phyloP scores from a whole-genome alignment of 2,888 invertebrate species.

The Morpho helenor region DNA sequence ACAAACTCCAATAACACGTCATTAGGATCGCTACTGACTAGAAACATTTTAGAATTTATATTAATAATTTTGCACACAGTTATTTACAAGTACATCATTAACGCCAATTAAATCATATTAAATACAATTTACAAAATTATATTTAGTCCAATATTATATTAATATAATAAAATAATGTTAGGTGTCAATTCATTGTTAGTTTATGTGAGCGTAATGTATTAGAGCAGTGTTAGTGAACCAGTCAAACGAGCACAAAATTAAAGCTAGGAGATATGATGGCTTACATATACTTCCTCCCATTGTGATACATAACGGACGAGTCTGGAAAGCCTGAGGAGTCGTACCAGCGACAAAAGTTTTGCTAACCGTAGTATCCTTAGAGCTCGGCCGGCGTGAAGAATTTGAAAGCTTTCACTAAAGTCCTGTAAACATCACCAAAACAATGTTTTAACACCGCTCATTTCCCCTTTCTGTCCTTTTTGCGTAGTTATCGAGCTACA shows the following conservation, averaged over 20 bases:
- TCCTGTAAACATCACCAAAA: conserved; percentile 86
- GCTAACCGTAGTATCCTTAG: conserved; percentile 97
- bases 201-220: conserved; percentile 72
- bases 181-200: conserved; percentile 64
- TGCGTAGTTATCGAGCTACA: conserved; percentile 25
- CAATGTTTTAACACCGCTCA: conserved; percentile 16
- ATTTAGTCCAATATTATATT: conserved; percentile 50
- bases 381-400: conserved; percentile 97
- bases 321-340: conserved; percentile 95
- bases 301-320: conserved; percentile 99
- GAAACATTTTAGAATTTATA: conserved; percentile 34
- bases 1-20: conserved; percentile 58
- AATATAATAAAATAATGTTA: conserved; percentile 44
- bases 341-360: conserved; percentile 96
- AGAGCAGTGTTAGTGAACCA: conserved; percentile 68
- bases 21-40: conserved; percentile 35
- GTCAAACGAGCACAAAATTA: conserved; percentile 37
- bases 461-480: background rate
- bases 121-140: conserved; percentile 32
- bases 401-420: conserved; percentile 98
- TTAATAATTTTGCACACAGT: conserved; percentile 22
- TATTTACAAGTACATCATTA: conserved; percentile 24
- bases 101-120: conserved; percentile 29
- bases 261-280: conserved; percentile 74
- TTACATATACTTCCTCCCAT: conserved; percentile 99